Conservation (phyloP, 2,113 vertebrate species). For the Pomatorhinus ruficollis region DNA sequence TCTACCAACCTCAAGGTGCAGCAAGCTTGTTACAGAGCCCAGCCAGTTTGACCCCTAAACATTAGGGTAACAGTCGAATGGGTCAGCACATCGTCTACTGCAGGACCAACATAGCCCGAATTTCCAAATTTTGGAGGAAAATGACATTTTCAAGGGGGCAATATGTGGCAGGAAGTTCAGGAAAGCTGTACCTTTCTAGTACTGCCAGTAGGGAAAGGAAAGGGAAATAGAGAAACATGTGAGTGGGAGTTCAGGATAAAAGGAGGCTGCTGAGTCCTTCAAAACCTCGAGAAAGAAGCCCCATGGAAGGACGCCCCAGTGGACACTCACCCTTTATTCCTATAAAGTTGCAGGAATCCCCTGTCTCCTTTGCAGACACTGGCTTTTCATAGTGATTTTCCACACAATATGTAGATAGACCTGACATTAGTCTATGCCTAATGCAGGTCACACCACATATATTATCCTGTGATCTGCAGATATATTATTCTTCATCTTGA, state of each 20-base stretch:
- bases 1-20: background rate
- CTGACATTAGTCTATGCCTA: background rate
- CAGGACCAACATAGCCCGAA: background rate
- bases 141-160: background rate
- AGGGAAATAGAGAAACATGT: background rate
- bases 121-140: background rate
- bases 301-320: fast-evolving
- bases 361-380: background rate
- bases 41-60: background rate
- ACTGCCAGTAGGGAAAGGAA: background rate
- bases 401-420: fast-evolving
- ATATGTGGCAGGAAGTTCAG: fast-evolving
- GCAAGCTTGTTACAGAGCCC: background rate
- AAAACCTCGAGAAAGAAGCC: background rate
- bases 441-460: background rate
- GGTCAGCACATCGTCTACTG: background rate
- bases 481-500: background rate
- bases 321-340: background rate
- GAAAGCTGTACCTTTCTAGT: background rate
- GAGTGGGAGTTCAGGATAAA: background rate
- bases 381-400: background rate
- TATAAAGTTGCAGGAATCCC: background rate
- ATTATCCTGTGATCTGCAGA: background rate
- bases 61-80: background rate
- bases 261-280: background rate